phyloP scores from a whole-genome alignment of 1,140 invertebrate genomes.

The Pseudobourletiella spinata region DNA sequence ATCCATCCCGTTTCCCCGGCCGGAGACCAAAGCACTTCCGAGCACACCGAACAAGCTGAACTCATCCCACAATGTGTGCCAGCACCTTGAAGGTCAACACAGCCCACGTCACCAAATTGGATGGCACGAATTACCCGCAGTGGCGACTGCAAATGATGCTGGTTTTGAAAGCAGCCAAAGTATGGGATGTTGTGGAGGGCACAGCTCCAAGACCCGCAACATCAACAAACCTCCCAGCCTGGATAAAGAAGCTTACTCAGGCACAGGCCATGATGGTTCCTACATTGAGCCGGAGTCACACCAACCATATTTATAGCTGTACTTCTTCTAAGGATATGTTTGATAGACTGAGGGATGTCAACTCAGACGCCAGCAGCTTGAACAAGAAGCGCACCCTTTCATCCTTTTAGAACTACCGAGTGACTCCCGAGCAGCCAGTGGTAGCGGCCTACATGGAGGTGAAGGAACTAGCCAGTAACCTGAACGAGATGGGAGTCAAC shows the following conservation, averaged over 20 bases:
- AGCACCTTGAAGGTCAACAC: too few species aligned
- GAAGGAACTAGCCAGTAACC: not conserved
- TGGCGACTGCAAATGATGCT: not conserved
- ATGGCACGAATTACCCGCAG: not conserved
- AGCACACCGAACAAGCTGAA: too few species aligned
- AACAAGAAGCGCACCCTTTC: not conserved
- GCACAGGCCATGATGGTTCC: not conserved
- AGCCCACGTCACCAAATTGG: not conserved
- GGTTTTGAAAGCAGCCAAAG: not conserved
- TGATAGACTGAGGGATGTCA: not conserved
- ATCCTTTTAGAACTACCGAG: not conserved
- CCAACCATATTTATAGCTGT: not conserved
- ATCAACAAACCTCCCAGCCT: not conserved
- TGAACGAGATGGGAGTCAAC: not conserved
- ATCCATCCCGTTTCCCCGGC: too few species aligned
- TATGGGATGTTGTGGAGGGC: not conserved
- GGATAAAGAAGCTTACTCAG: not conserved
- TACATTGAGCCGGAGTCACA: not conserved
- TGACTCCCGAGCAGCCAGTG: not conserved
- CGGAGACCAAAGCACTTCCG: too few species aligned
- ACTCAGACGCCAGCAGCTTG: not conserved
- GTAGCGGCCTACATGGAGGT: not conserved
- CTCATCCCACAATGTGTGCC: too few species aligned
- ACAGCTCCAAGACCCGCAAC: not conserved
- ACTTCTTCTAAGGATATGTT: not conserved